These are phyloP conservation scores for Montipora capricornis DNA, from an alignment of 64 coral and sea anemone species.

Conservation along the genomic window DNA sequence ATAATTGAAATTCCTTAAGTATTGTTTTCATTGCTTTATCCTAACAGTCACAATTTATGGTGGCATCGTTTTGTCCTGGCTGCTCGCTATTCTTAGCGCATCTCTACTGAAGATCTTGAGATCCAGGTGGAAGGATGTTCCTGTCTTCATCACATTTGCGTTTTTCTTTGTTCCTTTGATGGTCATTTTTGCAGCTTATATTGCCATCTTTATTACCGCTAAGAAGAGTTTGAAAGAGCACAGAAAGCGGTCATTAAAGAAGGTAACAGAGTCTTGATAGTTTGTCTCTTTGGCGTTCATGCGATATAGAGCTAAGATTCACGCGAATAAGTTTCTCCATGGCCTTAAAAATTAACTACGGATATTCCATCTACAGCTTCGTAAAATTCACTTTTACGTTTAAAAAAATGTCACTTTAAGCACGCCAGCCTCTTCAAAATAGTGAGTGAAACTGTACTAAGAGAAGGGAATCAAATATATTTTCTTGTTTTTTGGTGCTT, in stretches of 20 bases:
- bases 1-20: background rate
- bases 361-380: too few species aligned
- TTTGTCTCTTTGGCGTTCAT: too few species aligned
- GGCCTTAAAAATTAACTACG: too few species aligned
- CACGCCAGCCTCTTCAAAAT: too few species aligned
- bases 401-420: too few species aligned
- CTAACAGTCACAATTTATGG: constrained; percentile 6
- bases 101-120: constrained; percentile 24
- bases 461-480: too few species aligned
- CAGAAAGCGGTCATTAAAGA: constrained; percentile 67
- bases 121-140: constrained; percentile 31
- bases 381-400: too few species aligned
- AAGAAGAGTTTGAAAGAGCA: constrained; percentile 79
- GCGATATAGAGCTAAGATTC: too few species aligned
- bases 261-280: constrained; percentile 29
- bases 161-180: constrained; percentile 78
- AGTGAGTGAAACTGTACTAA: too few species aligned
- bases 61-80: constrained; percentile 80
- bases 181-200: constrained; percentile 77
- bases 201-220: constrained; percentile 73
- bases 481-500: too few species aligned
- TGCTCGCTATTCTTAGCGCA: constrained; percentile 48
- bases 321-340: too few species aligned
- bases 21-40: background rate
- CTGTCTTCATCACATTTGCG: constrained; percentile 47